Base-by-base conservation (phyloP, 1,140 invertebrate species). In the Venustaconcha ellipsiformis region DNA sequence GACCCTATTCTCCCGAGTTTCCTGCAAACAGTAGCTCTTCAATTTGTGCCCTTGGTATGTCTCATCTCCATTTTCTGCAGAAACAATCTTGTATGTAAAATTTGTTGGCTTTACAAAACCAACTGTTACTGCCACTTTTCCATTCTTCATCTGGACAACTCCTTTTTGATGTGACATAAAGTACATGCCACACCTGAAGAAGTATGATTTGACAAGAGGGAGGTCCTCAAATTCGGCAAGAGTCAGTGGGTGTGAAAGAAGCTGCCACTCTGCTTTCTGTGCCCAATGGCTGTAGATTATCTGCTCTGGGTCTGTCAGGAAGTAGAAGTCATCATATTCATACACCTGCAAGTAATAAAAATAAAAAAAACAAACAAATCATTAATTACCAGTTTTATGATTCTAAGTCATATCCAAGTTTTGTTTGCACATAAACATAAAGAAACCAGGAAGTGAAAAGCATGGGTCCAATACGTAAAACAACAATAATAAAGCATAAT, bases 241-340 rank as follows among this genome's bases (percentile, higher is more conserved):
- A 17, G 71, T 79, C 60, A 87, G 76, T 8, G 82, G 81, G 56
- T 82, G 72, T 48, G 84, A 72, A 13, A 90, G 79, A 30, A 90
- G 86, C 76, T 90, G 88, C 89, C 89, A 90, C 70, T 86, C 80
- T 0, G 82, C 80, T 56, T 87, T 86, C 80, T 90, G 88, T 14
- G 88, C 85, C 84, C 88, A 89, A 78, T 90, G 89, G 68, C 88
- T 89, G 84, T 90, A 90, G 78, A 89, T 87, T 23, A 89, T 82
- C 67, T 89, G 88, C 69, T 88, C 86, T 15, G 89, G 89, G 69
- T 90, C 88, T 14, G 88, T 88, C 81, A 90, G 82, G 83, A 90
- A 90, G 83, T 90, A 90, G 78, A 90, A 90, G 79, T 90, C 89
- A 79, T 90, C 89, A 74, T 90, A 90, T 72, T 90, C 88, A 78